A percentile compares a stretch with the other conserved stretches of the same genome.
phyloP scores from a whole-genome alignment of 1,140 invertebrate genomes.

The Drosophila repleta region DNA sequence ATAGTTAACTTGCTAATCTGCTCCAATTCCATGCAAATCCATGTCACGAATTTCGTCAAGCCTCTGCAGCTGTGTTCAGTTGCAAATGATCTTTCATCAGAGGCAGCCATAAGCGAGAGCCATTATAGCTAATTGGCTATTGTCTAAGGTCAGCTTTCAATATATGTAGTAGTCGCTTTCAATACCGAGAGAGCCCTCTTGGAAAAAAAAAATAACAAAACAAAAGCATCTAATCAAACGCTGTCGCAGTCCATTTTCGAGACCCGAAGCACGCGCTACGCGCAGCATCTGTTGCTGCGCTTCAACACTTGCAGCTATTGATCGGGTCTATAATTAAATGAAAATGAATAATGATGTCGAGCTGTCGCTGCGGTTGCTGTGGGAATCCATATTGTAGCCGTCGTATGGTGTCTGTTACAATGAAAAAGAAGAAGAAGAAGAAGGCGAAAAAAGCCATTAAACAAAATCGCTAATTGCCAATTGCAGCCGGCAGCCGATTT shows the following conservation, averaged over 20 bases:
- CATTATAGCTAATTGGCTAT: constrained; percentile 44
- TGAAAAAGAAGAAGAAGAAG: neutral
- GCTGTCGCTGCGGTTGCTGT: neutral
- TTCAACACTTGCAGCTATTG: constrained; percentile 57
- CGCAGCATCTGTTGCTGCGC: neutral
- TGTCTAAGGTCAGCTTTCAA: constrained; percentile 28
- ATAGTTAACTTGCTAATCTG: neutral
- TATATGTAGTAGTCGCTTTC: constrained; percentile 3
- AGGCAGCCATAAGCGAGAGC: constrained; percentile 46
- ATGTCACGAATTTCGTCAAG: constrained; percentile 43
- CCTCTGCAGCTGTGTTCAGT: constrained; percentile 35
- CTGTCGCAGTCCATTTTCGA: constrained; percentile 12
- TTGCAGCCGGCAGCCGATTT: constrained; percentile 52
- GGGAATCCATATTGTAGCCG: constrained; percentile 18
- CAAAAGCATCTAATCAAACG: constrained; percentile 63
- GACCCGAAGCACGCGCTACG: constrained; percentile 41
- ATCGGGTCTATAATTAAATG: constrained; percentile 61
- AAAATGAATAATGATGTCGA: constrained; percentile 63
- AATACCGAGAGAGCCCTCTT: neutral
- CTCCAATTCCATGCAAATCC: constrained; percentile 28
- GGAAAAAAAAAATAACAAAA: constrained; percentile 22
- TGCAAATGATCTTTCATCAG: constrained; percentile 43
- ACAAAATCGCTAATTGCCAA: constrained; percentile 61
- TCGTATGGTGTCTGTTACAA: constrained; percentile 45
- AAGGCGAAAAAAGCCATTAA: constrained; percentile 28